A percentile compares a stretch with the other conserved stretches of the same genome.
Evolutionary conservation across 2,113 vertebrate genomes (phyloP).

Genomic region (Tricholaema leucomelas): DNA sequence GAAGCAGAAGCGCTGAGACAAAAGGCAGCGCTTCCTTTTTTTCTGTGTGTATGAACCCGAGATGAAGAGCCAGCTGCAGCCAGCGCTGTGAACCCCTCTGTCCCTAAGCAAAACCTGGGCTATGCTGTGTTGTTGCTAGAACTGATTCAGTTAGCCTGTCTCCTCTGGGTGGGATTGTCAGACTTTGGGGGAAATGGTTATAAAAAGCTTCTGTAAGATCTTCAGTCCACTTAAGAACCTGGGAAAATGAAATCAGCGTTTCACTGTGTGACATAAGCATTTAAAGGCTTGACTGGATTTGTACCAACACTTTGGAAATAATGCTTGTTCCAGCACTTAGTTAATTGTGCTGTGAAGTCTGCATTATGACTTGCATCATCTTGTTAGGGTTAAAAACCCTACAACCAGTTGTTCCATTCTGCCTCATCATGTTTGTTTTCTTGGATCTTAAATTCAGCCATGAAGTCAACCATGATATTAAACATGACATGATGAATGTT

Average conservation of each 20-base stretch:
- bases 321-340: background rate
- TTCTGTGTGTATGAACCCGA: background rate
- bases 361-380: background rate
- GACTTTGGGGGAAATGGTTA: background rate
- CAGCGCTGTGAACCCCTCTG: background rate
- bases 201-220: background rate
- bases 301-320: background rate
- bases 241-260: background rate
- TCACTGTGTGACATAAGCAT: background rate
- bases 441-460: background rate
- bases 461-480: background rate
- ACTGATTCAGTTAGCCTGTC: accelerated
- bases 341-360: background rate
- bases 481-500: background rate
- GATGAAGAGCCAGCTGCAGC: background rate
- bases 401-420: background rate
- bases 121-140: accelerated
- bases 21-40: background rate
- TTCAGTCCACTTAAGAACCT: background rate
- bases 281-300: background rate
- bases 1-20: background rate
- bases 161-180: accelerated
- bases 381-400: background rate
- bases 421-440: background rate
- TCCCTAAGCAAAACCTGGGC: accelerated